A percentile compares a stretch with the other conserved stretches of the same genome.
These are phyloP conservation scores for Pilophorus perplexus DNA, from an alignment of 2,888 invertebrate species.

Conservation along the genomic window DNA sequence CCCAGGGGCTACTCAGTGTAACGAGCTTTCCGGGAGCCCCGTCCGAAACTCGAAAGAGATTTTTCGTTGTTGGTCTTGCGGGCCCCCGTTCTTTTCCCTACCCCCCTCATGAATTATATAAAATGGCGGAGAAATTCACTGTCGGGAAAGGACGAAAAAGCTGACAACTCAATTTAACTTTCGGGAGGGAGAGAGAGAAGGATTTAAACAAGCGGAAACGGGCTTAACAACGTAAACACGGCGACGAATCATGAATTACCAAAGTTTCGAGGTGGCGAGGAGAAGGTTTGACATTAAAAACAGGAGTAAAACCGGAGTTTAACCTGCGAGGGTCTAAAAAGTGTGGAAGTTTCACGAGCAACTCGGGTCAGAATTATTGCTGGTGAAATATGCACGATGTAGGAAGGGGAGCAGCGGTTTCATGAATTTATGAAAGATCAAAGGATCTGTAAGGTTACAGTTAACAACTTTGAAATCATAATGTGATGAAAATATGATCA, in stretches of 20 bases:
- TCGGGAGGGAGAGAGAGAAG: no score
- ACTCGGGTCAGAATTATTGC: no score
- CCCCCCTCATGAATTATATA: constrained; percentile 21
- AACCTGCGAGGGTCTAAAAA: no score
- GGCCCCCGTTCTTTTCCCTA: constrained; percentile 4
- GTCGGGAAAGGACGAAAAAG: neutral
- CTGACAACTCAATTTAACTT: constrained; percentile 27
- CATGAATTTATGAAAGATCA: no score
- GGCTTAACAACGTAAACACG: constrained; percentile 4
- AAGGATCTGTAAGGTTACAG: no score
- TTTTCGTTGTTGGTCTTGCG: neutral
- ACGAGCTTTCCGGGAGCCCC: neutral
- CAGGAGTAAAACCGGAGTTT: neutral
- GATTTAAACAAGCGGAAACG: constrained; percentile 20
- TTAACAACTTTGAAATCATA: no score
- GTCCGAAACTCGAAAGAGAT: constrained; percentile 3
- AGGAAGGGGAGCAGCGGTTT: no score
- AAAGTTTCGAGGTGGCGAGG: neutral
- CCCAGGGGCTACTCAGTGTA: constrained; percentile 16
- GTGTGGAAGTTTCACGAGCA: no score
- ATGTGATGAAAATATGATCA: no score
- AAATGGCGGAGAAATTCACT: neutral
- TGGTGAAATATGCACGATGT: no score
- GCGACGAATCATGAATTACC: neutral
- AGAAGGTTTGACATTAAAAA: neutral